Base-by-base conservation (phyloP, 92 coral and sea anemone species). In the Siderastrea radians region DNA sequence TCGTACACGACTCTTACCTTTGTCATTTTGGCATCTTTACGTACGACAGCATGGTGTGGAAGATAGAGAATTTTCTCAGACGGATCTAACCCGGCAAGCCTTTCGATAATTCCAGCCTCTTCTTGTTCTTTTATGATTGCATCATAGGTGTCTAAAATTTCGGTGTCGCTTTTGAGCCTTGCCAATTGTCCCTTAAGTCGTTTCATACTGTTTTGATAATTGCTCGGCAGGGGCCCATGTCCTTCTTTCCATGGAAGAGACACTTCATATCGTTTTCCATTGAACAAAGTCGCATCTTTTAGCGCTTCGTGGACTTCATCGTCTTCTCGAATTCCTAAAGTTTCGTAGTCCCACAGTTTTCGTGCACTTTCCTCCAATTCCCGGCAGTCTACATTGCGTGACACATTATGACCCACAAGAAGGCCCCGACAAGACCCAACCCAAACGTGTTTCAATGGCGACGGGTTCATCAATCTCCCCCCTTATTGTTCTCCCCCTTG, bases 361-460 rank as follows among this genome's bases (percentile, higher is more conserved):
- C 59, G 52, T 3, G 14, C 57, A 10, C 57, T 73, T 12, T 73
- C 78, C 16, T 53, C 59, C 16, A 62, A 62, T 62, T 75, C 62
- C 4, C 57, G 57, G 6, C 6, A 5, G 6, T 49, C 52, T 38
- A 6, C 60, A 6, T n/a, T 47, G 17, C 78, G 57, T 13, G 26
- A 58, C 78, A 73, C 49, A 49, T 4, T 47, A 9, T 53, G 5
- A 53, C 57, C 65, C 11, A 68, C 53, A 69, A 69, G 17, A 26
- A 26, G 38, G 38, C 38, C 38, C 38, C 38, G 38, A 26, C 38
- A 26, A 72, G 1, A 87, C 89, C 94, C 88, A 91, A 3, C 94
- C 92, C 43, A 26, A 26, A 26, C 38, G 38, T 26, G 0, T 26
- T 26, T 26, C 0, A 26, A 26, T 26, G 38, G 38, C 38, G 38